phyloP scores from a whole-genome alignment of 2,888 invertebrate genomes.

The Stramonita haemastoma region DNA sequence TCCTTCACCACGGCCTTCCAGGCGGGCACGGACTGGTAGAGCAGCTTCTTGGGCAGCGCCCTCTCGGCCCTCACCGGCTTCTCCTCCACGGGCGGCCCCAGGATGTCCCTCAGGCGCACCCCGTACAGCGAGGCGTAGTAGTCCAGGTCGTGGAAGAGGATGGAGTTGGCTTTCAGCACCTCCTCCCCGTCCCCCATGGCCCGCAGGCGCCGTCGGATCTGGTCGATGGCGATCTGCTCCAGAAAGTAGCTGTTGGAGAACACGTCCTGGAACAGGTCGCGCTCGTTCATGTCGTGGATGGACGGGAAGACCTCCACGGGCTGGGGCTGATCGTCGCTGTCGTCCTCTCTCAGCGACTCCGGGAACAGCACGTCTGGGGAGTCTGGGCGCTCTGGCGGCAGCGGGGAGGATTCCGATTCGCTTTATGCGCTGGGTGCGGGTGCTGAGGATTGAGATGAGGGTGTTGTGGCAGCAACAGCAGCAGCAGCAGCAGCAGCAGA shows the following conservation, averaged over 20 bases:
- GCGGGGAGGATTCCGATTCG: background rate
- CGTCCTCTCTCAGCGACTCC: slow-evolving; percentile 45
- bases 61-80: slow-evolving; percentile 1
- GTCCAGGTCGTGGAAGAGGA: slow-evolving; percentile 55
- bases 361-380: slow-evolving; percentile 52
- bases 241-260: slow-evolving; percentile 48
- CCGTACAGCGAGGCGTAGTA: slow-evolving; percentile 61
- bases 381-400: slow-evolving; percentile 21
- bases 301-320: slow-evolving; percentile 46
- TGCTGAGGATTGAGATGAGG: background rate
- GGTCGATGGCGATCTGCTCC: slow-evolving; percentile 54
- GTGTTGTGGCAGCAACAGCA: background rate
- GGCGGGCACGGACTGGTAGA: background rate
- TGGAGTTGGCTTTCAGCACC: slow-evolving; percentile 44
- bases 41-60: background rate
- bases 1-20: slow-evolving; percentile 36
- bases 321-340: background rate
- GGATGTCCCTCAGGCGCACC: slow-evolving; percentile 48
- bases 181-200: slow-evolving; percentile 31
- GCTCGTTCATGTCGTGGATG: slow-evolving; percentile 49
- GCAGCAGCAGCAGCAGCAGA: too few species aligned
- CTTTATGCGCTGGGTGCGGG: background rate
- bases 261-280: slow-evolving; percentile 46
- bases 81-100: slow-evolving; percentile 6
- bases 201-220: slow-evolving; percentile 43